Evolutionary conservation across 2,888 invertebrate genomes (phyloP).

Genomic region (Falcaria lacertinaria): DNA sequence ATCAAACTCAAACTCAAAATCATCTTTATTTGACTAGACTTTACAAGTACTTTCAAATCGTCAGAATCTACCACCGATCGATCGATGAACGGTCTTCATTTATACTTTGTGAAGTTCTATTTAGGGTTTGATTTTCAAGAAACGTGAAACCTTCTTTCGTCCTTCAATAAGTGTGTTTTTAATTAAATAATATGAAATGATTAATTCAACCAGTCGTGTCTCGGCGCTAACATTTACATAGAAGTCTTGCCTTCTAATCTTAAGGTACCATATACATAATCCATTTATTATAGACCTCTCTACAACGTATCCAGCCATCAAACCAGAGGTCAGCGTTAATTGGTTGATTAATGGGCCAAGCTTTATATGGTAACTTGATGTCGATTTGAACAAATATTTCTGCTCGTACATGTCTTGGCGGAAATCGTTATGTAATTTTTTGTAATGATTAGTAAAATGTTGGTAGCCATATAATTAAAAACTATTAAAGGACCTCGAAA

Average conservation of each 20-base stretch:
- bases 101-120: too few species aligned
- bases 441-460: too few species aligned
- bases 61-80: background rate
- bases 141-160: too few species aligned
- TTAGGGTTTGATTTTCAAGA: too few species aligned
- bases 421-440: too few species aligned
- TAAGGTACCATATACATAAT: slow-evolving; percentile 12
- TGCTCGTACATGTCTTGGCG: slow-evolving; percentile 8
- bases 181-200: slow-evolving; percentile 37
- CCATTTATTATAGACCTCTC: slow-evolving; percentile 7
- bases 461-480: too few species aligned
- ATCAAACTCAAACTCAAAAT: too few species aligned
- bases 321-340: slow-evolving; percentile 14
- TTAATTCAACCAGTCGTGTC: slow-evolving; percentile 29
- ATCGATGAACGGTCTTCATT: slow-evolving; percentile 18
- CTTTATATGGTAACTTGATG: slow-evolving; percentile 24
- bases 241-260: slow-evolving; percentile 13
- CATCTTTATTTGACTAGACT: too few species aligned
- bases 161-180: slow-evolving; percentile 13
- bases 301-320: slow-evolving; percentile 3
- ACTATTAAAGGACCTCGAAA: too few species aligned
- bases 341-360: slow-evolving; percentile 8
- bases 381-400: slow-evolving; percentile 19
- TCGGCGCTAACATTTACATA: slow-evolving; percentile 30
- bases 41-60: too few species aligned